These are phyloP conservation scores for Tetrapedia diversipes DNA, from an alignment of 2,888 invertebrate species.

Conservation along the genomic window DNA sequence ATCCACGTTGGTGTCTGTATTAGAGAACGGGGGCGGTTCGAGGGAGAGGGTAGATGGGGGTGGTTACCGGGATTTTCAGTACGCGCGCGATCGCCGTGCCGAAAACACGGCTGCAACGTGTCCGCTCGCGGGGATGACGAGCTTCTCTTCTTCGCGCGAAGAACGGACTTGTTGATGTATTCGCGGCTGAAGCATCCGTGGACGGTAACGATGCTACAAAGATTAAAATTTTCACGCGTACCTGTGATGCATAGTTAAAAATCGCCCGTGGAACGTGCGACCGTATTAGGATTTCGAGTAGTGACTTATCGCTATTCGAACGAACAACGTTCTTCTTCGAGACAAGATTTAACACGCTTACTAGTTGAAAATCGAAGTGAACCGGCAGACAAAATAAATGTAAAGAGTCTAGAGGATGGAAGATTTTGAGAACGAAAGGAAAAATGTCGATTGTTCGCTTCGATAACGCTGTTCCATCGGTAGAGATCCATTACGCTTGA, in stretches of 20 bases:
- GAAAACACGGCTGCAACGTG: constrained; percentile 68
- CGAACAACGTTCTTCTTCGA: too few relatives aligned
- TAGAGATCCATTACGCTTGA: not conserved
- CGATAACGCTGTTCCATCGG: not conserved
- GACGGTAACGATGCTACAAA: not conserved
- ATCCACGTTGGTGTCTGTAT: constrained; percentile 38
- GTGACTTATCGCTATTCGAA: too few relatives aligned
- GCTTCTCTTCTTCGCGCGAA: not conserved
- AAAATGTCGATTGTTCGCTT: not conserved
- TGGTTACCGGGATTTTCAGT: constrained; percentile 78
- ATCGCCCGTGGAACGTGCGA: not conserved
- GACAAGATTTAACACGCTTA: too few relatives aligned
- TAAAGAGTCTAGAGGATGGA: too few relatives aligned
- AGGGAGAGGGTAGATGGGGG: constrained; percentile 68
- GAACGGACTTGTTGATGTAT: constrained; percentile 9
- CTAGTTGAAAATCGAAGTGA: too few relatives aligned
- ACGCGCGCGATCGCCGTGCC: constrained; percentile 78
- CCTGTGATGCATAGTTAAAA: too few relatives aligned
- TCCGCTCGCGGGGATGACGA: constrained; percentile 9
- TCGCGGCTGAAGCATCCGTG: not conserved
- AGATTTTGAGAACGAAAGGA: not conserved
- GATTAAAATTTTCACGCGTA: too few relatives aligned
- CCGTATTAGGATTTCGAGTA: too few relatives aligned
- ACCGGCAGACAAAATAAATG: too few relatives aligned
- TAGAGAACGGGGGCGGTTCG: constrained; percentile 58